Conservation (phyloP, 2,113 vertebrate species). For the western clawed frog (Xenopus tropicalis) region UCB_Xtro_10.0 CM004448.2:41775001-41775500, state of each 20-base stretch:
- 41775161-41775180: slow-evolving; percentile 35
- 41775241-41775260: neutral
- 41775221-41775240: neutral
- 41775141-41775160: slow-evolving; percentile 30
- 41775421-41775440: too few species aligned
- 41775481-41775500: too few species aligned
- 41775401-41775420: too few species aligned
- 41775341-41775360: too few species aligned
- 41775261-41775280: neutral
- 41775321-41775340: too few species aligned
- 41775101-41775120: slow-evolving; percentile 38
- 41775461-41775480: too few species aligned
- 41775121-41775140: slow-evolving; percentile 27
- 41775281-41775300: too few species aligned
- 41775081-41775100: slow-evolving; percentile 40
- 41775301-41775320: too few species aligned
- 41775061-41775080: slow-evolving; percentile 39
- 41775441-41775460: too few species aligned
- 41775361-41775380: too few species aligned
- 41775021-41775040: slow-evolving; percentile 32
- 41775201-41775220: slow-evolving; percentile 14
- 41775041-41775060: slow-evolving; percentile 33
- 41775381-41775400: too few species aligned
- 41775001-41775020: slow-evolving; percentile 31
- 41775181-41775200: slow-evolving; percentile 13